Conservation (phyloP, 2,113 vertebrate genomes). For the Eulacestoma nigropectus region DNA sequence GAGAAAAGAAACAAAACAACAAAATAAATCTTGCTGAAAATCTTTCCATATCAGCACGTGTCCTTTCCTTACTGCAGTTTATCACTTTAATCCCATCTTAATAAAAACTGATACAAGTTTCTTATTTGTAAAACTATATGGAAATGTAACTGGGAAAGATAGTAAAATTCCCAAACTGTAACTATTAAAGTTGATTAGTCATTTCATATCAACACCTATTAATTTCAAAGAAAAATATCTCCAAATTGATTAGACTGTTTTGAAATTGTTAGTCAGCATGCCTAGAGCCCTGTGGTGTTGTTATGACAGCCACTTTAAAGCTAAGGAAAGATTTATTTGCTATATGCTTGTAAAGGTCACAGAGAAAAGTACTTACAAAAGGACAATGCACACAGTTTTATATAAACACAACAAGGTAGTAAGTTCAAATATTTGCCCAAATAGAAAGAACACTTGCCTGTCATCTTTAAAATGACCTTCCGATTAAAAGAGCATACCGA, state of each 20-base stretch:
- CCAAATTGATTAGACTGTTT: neutral
- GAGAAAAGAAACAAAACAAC: neutral
- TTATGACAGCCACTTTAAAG: slow-evolving; percentile 33
- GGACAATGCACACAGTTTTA: slow-evolving; percentile 12
- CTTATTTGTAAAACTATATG: neutral
- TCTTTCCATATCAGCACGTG: neutral
- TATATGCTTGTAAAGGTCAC: slow-evolving; percentile 34
- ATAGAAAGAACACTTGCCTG: neutral
- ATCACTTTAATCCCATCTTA: neutral
- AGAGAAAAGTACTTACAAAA: slow-evolving; percentile 25
- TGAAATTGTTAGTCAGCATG: neutral
- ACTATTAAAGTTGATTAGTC: neutral
- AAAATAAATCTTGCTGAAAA: neutral
- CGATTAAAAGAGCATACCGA: neutral
- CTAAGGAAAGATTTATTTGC: slow-evolving; percentile 26
- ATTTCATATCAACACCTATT: neutral
- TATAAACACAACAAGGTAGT: slow-evolving; percentile 4
- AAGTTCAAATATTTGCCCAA: slow-evolving; percentile 21
- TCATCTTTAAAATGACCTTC: slow-evolving; percentile 24
- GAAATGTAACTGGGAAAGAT: neutral
- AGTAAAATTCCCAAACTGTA: neutral
- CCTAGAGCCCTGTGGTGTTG: neutral
- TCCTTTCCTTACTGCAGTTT: neutral
- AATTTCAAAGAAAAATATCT: neutral
- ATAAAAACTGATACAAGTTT: neutral